Base-by-base conservation (phyloP, 2,888 invertebrate genomes). In the Carabus problematicus region DNA sequence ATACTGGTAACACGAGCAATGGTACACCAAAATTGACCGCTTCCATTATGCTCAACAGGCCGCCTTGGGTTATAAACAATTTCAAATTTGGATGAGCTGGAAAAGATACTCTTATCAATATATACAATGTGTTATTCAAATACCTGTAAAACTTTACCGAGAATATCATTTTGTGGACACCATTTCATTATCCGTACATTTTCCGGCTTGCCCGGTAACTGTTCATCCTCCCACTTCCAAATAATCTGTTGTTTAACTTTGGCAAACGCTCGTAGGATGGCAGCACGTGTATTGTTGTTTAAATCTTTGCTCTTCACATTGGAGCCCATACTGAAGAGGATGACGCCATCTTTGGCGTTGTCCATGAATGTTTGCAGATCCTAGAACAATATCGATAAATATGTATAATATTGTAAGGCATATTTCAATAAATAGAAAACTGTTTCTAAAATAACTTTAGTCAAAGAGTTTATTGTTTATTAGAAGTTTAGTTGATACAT, bases 51-150 rank as follows among this genome's bases (percentile, higher is more conserved):
- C n/a, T n/a, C n/a, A n/a, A n/a, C n/a, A n/a, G n/a, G n/a, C n/a
- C 88, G 18, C 86, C 87, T 75, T 87, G 85, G 8, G 86, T 86
- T 67, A 89, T 85, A 73, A 88, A 87, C 0, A 86, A 76, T 72
- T 82, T 83, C 0, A 87, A 81, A 68, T 86, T 86, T 1, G 81
- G 80, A 77, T 88, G 87, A 1, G 84, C 85, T 85, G 55, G 60
- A 72, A 8, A 47, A 1, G 6, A 1, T 9, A 47, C 14, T 7
- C n/a, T 47, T 6, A 47, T 14, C 6, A 47, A 47, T 42, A 9
- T n/a, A n/a, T n/a, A n/a, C n/a, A n/a, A n/a, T n/a, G n/a, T n/a
- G n/a, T n/a, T n/a, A n/a, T n/a, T n/a, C n/a, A n/a, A n/a, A n/a
- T n/a, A n/a, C n/a, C n/a, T n/a, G n/a, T n/a, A 29, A 29, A 29